Evolutionary conservation across 2,113 vertebrate genomes (phyloP), one percentile per base, ranked within the genome.

Genomic region (Beaufortia kweichowensis): DNA sequence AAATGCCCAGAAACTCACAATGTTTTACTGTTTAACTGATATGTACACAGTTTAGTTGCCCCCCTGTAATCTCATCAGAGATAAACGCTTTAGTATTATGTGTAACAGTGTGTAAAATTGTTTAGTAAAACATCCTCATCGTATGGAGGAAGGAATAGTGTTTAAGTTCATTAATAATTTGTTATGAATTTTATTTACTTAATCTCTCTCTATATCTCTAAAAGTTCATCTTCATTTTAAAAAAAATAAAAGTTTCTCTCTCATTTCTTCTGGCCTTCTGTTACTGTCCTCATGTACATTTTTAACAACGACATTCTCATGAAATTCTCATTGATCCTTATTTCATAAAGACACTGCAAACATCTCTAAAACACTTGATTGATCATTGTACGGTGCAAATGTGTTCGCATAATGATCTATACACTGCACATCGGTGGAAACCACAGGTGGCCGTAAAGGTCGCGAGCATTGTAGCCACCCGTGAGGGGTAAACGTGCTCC

Each of bases 181-280:
- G 33, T 35, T 35, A 1, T 35, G 4, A 35, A 5, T 35, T 35
- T 35, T 35, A 6, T 8, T 35, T 35, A 8, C 6, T 35, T 35
- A 35, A 35, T 35, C 1, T 35, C 1, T n/a, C n/a, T n/a, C n/a
- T n/a, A n/a, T n/a, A n/a, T n/a, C n/a, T n/a, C n/a, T n/a, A n/a
- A n/a, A n/a, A n/a, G n/a, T n/a, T n/a, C n/a, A n/a, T n/a, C n/a
- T n/a, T n/a, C n/a, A n/a, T n/a, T n/a, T n/a, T n/a, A n/a, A n/a
- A n/a, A n/a, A n/a, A n/a, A n/a, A n/a, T n/a, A n/a, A n/a, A 41
- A 72, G 55, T 14, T 59, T 39, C 21, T 70, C 67, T 70, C 53
- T 72, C 23, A 59, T 72, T 24, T 59, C 21, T 41, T 57, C 29
- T 55, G 48, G 28, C n/a, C 23, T 69, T 21, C 19, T 31, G 4